Base-by-base conservation (phyloP, 2,888 invertebrate species). In the Bombyx huttoni region DNA sequence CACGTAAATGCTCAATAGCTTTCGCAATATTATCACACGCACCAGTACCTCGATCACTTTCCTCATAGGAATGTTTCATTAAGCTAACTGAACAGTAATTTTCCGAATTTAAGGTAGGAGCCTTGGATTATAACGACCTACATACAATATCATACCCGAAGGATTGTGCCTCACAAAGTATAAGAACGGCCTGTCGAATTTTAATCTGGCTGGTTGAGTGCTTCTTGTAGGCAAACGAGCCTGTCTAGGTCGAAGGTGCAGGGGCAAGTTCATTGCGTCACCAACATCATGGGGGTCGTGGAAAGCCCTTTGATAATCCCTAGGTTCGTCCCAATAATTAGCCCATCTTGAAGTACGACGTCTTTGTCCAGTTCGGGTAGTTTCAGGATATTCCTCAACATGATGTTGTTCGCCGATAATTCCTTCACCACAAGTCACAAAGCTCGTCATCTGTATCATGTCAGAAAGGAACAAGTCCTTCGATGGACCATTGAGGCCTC, bases 111-210 rank as follows among this genome's bases (percentile, higher is more conserved):
- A 94, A 76, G 94, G 94, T 78, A 94, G 82, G 71, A 95, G 90
- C 81, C 94, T 91, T 47, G 95, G 96, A 80, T 95, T 96, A 84
- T 95, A 96, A 72, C 96, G 90, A 47, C 96, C 96, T 89, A 96
- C 94, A 74, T 95, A 95, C 51, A 97, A 85, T 67, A 97, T 94
- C 87, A 96, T 91, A 56, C 96, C 96, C n/a, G 96, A 94, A 1
- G 96, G 96, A 78, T 96, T 96, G 78, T 97, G 96, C 69, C 96
- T 90, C 12, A 96, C 94, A 64, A 96, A 94, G 78, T 94, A 97
- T 34, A 97, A 87, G 89, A 97, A 97, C 0, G 96, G 96, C 69
- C 96, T 90, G 67, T 97, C 96, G 72, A 96, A 94, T 65, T 94
- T 92, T 69, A 97, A 88, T 70, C 96, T 89, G 7, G 94, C 94